A percentile compares a stretch with the other conserved stretches of the same genome.
phyloP scores from a whole-genome alignment of 2,888 invertebrate species.

The Pomacea canaliculata region DNA sequence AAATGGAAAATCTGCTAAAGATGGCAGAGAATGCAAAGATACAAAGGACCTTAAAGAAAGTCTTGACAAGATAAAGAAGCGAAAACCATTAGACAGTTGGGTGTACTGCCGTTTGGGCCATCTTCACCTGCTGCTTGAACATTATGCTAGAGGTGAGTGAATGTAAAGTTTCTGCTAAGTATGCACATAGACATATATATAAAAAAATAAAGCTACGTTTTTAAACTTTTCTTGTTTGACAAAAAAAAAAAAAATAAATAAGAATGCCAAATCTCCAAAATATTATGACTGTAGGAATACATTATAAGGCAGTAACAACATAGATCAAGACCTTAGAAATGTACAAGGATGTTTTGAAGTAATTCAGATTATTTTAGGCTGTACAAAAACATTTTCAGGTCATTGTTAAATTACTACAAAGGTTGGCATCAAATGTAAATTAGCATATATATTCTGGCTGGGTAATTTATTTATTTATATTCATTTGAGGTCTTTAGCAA shows the following conservation, averaged over 20 bases:
- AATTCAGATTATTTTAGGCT: no score
- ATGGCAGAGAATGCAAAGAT: not conserved
- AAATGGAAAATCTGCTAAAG: constrained; percentile 25
- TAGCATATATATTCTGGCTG: no score
- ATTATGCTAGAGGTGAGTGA: constrained; percentile 89
- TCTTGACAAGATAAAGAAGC: constrained; percentile 15
- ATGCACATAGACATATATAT: not conserved
- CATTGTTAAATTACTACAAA: no score
- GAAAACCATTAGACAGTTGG: constrained; percentile 32
- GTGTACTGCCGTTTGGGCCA: constrained; percentile 96
- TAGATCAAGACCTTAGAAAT: not conserved
- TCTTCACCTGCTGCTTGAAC: constrained; percentile 91
- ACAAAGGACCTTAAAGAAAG: constrained; percentile 2
- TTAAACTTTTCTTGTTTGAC: no score
- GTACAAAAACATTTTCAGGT: no score
- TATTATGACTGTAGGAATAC: not conserved
- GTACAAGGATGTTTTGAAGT: no score
- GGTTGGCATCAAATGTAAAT: no score
- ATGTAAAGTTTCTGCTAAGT: not conserved
- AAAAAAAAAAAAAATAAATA: no score
- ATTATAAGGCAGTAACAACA: not conserved
- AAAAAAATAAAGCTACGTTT: no score
- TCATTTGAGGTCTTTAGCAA: no score
- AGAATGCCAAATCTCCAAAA: not conserved
- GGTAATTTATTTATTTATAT: no score